A percentile compares a stretch with the other conserved stretches of the same genome.
Conservation (phyloP, 2,113 vertebrate species). For the Acanthochromis polyacanthus region DNA sequence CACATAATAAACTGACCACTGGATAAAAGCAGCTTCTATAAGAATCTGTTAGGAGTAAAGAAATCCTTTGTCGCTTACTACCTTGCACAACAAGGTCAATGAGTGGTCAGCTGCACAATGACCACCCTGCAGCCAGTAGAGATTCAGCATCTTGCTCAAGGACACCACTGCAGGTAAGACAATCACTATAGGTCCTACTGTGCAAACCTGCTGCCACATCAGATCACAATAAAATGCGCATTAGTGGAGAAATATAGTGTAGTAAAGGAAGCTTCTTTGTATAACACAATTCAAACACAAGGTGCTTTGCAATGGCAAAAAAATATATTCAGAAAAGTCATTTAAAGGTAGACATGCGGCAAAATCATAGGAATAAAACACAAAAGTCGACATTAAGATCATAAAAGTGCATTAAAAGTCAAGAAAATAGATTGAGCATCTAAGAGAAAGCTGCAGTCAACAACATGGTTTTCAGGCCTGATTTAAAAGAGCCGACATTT, state of each 20-base stretch:
- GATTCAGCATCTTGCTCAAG: slow-evolving; percentile 23
- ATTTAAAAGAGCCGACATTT: too few species aligned
- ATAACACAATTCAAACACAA: too few species aligned
- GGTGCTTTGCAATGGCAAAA: too few species aligned
- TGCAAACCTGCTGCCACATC: slow-evolving; percentile 11
- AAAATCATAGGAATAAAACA: too few species aligned
- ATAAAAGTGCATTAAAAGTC: too few species aligned
- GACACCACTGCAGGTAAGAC: slow-evolving; percentile 28
- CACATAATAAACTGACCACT: background rate
- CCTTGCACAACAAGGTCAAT: slow-evolving; percentile 16
- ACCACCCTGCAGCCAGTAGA: slow-evolving; percentile 16
- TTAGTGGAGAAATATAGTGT: background rate
- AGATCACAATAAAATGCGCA: background rate
- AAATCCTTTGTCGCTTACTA: background rate
- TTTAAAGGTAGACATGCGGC: too few species aligned
- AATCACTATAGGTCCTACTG: slow-evolving; percentile 9
- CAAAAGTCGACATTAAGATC: too few species aligned
- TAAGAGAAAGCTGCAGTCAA: too few species aligned
- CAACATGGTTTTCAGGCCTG: too few species aligned
- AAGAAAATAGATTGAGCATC: too few species aligned
- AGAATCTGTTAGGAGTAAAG: slow-evolving; percentile 3
- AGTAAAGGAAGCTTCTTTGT: background rate
- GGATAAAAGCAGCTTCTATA: slow-evolving; percentile 8
- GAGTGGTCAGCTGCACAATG: slow-evolving; percentile 6
- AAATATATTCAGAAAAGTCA: too few species aligned